Evolutionary conservation across 2,888 invertebrate species (phyloP), one percentile per base, ranked within the genome.

Genomic region (Phrixothrix hirtus): DNA sequence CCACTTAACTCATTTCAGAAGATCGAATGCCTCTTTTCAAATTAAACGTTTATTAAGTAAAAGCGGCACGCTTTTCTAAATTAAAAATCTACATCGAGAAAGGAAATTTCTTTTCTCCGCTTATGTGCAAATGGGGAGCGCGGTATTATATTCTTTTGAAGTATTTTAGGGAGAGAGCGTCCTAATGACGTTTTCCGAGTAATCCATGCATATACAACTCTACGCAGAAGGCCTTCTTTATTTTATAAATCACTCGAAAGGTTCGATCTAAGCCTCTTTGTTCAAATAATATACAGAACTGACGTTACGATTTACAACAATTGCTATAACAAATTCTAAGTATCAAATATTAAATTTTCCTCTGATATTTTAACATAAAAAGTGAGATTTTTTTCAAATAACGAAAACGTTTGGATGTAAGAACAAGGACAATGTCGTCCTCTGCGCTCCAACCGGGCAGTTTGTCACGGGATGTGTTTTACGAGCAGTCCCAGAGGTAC

Each of bases 401-500:
- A 38, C 32, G 35, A 39, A 38, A 46, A 36, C 16, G 39, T 50
- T 48, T 42, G 45, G 29, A 30, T 37, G 41, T 14, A 46, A 37
- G 39, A 43, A 46, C 52, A 37, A 39, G 56, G 52, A 56, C 56
- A 34, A 38, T 36, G 52, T 47, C 41, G 48, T 56, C 47, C 35
- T 56, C 43, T 38, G 50, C 47, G 52, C 41, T 44, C 47, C 41
- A 44, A 43, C 31, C 51, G 63, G 62, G 63, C 64, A 71, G 69
- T 75, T 75, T 73, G 74, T 74, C 74, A 73, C 71, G 69, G 68
- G 72, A 72, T 69, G 71, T 74, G 73, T 75, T 69, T 76, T 76
- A 76, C 74, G 75, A 74, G 69, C 69, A 63, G 71, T 75, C 76
- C 75, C 75, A 60, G 61, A 71, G 75, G 75, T 73, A 69, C 70